A percentile compares a stretch with the other conserved stretches of the same genome.
These are phyloP conservation scores for Tiaroga cobitis DNA, from an alignment of 2,797 vertebrate species.

Conservation along the genomic window DNA sequence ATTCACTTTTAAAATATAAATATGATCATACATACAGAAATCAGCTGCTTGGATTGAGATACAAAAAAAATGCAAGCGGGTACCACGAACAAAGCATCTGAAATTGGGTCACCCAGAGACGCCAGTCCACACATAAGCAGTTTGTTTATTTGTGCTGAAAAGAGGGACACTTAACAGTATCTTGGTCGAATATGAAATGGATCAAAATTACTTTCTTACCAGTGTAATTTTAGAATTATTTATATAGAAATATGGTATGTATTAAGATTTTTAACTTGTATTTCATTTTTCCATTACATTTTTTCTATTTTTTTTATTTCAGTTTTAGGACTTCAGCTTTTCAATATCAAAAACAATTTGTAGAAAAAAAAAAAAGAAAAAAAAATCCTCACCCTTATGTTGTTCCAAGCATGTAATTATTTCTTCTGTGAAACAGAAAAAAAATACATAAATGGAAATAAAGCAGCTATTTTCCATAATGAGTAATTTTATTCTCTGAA, in stretches of 20 bases:
- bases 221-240: no score
- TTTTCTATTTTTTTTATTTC: neutral
- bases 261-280: neutral
- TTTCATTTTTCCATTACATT: neutral
- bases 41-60: neutral
- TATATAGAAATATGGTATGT: neutral
- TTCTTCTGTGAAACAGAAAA: neutral
- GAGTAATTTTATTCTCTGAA: neutral
- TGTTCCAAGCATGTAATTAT: neutral
- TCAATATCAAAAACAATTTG: neutral
- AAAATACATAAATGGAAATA: neutral
- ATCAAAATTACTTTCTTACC: neutral
- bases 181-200: neutral
- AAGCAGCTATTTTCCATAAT: neutral
- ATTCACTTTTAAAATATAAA: neutral
- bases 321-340: neutral
- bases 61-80: neutral
- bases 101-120: conserved; percentile 31
- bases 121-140: neutral
- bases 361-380: neutral
- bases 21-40: conserved; percentile 1
- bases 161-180: neutral
- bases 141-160: neutral
- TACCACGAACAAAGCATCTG: conserved; percentile 18
- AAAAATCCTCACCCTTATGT: neutral